A percentile compares a stretch with the other conserved stretches of the same genome.
phyloP scores from a whole-genome alignment of 2,113 vertebrate genomes.

The Orycteropus afer region DNA sequence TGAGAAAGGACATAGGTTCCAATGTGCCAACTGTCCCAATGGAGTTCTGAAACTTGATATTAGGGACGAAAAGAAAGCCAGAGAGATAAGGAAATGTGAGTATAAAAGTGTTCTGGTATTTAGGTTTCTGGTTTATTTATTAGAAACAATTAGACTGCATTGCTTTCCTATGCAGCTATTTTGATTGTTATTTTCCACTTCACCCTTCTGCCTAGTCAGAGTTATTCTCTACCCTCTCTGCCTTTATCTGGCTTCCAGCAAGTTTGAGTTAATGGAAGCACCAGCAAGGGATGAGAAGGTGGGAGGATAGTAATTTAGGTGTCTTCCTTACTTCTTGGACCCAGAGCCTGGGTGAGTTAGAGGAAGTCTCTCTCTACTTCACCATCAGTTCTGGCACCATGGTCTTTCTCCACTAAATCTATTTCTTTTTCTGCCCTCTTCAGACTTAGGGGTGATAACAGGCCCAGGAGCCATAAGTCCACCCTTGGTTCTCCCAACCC shows the following conservation, averaged over 20 bases:
- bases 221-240: neutral
- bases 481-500: fast-evolving
- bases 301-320: neutral
- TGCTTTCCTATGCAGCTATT: neutral
- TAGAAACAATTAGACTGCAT: neutral
- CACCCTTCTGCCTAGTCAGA: neutral
- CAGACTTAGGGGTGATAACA: neutral
- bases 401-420: neutral
- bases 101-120: neutral
- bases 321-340: neutral
- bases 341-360: fast-evolving
- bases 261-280: neutral
- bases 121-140: neutral
- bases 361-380: fast-evolving
- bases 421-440: neutral
- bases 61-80: neutral
- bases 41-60: neutral
- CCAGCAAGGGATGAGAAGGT: fast-evolving
- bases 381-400: neutral
- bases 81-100: neutral
- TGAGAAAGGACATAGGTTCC: neutral
- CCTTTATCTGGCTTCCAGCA: neutral
- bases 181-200: neutral
- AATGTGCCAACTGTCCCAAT: neutral
- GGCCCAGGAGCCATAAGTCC: fast-evolving